phyloP scores from a whole-genome alignment of 2,113 vertebrate genomes.

The Lophura nycthemera region DNA sequence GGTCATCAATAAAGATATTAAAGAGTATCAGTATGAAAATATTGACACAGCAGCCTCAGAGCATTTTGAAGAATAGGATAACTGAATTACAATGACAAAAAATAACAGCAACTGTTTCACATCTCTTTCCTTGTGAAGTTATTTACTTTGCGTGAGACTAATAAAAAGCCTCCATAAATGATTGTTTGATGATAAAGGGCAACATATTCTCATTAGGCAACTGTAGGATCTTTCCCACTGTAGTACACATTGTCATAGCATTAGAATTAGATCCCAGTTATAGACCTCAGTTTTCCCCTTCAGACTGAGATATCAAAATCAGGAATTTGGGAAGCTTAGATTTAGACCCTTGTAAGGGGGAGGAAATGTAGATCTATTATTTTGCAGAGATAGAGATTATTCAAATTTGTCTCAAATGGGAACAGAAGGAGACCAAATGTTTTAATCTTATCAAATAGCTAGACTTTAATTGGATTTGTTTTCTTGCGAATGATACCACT shows the following conservation, averaged over 20 bases:
- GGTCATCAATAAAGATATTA: too few species aligned
- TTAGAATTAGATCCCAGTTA: not conserved
- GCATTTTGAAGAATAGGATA: constrained; percentile 36
- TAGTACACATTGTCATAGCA: not conserved
- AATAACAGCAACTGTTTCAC: not conserved
- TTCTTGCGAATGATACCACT: not conserved
- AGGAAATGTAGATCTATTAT: not conserved
- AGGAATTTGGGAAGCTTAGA: not conserved
- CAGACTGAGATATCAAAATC: not conserved
- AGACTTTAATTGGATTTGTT: not conserved
- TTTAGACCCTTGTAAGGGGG: not conserved
- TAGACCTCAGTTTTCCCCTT: not conserved
- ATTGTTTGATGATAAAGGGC: not conserved
- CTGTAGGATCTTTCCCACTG: not conserved
- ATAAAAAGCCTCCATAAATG: not conserved
- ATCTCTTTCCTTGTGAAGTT: constrained; percentile 7
- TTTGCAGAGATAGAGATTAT: not conserved
- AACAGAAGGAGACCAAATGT: not conserved
- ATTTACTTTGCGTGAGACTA: not conserved
- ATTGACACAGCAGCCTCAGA: not conserved
- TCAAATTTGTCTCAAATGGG: not conserved
- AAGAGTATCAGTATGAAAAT: constrained; percentile 1
- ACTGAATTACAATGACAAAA: constrained; percentile 28
- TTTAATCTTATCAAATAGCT: not conserved
- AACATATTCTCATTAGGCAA: not conserved